Base-by-base conservation (phyloP, 2,113 vertebrate species). In the Tylochromis polylepis region DNA sequence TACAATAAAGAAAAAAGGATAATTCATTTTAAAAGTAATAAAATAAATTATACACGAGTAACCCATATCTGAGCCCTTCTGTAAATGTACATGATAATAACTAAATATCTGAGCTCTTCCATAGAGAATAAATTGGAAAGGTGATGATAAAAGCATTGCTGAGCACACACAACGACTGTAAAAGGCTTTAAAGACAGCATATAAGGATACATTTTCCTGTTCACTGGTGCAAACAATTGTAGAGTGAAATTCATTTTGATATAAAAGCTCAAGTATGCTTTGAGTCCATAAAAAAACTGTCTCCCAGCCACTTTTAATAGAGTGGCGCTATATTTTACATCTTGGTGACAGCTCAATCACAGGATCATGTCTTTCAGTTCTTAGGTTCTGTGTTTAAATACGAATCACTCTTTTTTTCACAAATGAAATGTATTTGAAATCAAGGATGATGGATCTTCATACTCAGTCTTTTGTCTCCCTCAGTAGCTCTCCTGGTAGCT, bases 171-270 rank as follows among this genome's bases (percentile, higher is more conserved):
- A 75, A 84, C 81, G 59, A 58, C 36, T 55, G 75, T 79, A 65
- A 88, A 90, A 82, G 75, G 22, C 36, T 85, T 91, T 91, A 79
- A 85, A 85, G 77, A 57, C 53, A 16, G 81, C 60, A 70, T 70
- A 55, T 81, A 24, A 87, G 67, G 60, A 89, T 22, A 87, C 27
- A 92, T 93, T 92, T 93, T 93, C 87, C 81, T 91, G 89, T 88
- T 92, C 92, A 86, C n/a, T 91, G 91, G 75, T 78, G 87, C 60
- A 72, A 89, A 83, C 85, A 86, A 88, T 83, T 91, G 49, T 60
- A 29, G 70, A 84, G 60, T 85, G 79, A 91, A 91, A 86, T 87
- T 87, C 16, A 81, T 90, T 91, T 87, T 3, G n/a, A 53, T 84
- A 60, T 81, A 38, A 91, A 90, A 89, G 60, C 86, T 90, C 41